Evolutionary conservation across 2,797 vertebrate species (phyloP).

Genomic region (Astyanax mexicanus): DNA sequence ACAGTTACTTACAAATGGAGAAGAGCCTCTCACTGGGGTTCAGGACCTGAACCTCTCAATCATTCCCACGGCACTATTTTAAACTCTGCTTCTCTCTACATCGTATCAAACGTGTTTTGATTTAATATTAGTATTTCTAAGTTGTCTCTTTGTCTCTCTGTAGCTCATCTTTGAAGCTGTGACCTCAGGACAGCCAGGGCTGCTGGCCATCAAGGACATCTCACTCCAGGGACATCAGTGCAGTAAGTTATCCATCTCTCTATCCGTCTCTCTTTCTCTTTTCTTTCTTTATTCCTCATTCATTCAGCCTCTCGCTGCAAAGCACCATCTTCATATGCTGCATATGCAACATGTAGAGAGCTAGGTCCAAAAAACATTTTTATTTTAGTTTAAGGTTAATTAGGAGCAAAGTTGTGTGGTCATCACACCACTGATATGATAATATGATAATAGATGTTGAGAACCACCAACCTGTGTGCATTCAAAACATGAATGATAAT

Average conservation of each 20-base stretch:
- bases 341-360: not conserved
- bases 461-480: too few species aligned
- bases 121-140: not conserved
- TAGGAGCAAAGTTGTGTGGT: not conserved
- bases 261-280: not conserved
- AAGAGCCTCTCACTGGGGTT: not conserved
- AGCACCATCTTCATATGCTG: not conserved
- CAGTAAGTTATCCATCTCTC: slow-evolving; percentile 80
- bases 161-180: slow-evolving; percentile 93
- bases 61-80: not conserved
- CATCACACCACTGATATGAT: not conserved
- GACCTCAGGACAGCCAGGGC: slow-evolving; percentile 86
- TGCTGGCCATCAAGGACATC: slow-evolving; percentile 91
- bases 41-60: not conserved
- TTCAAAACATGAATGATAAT: too few species aligned
- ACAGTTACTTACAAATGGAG: not conserved
- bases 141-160: slow-evolving; percentile 52
- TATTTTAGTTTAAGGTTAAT: not conserved
- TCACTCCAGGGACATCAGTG: slow-evolving; percentile 93
- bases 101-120: not conserved
- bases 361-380: not conserved
- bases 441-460: not conserved
- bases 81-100: not conserved
- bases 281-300: not conserved
- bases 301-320: not conserved